phyloP scores from a whole-genome alignment of 2,113 vertebrate species.

The Rhombomys opimus region DNA sequence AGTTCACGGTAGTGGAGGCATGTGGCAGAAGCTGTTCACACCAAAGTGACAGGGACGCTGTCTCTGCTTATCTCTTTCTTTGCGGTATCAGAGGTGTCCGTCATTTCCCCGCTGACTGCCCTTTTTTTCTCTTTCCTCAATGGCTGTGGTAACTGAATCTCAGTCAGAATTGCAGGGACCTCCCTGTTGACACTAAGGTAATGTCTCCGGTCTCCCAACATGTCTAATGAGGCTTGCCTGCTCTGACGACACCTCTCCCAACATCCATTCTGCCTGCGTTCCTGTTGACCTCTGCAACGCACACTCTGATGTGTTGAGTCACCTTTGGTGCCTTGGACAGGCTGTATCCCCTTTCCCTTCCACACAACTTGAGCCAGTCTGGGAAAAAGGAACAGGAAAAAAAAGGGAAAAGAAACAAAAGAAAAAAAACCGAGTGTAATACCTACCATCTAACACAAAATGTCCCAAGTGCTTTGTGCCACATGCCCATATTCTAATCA shows the following conservation, averaged over 20 bases:
- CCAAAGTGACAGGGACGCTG: neutral
- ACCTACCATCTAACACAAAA: neutral
- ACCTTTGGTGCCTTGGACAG: neutral
- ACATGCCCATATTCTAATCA: neutral
- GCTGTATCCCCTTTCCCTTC: neutral
- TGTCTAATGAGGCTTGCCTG: neutral
- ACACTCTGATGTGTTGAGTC: neutral
- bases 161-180: neutral
- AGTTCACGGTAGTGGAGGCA: neutral
- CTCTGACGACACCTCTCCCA: neutral
- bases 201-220: neutral
- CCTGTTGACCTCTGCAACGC: neutral
- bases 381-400: neutral
- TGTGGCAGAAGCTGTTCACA: neutral
- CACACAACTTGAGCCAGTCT: neutral
- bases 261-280: neutral
- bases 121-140: neutral
- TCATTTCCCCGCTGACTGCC: neutral
- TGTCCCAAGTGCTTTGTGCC: neutral
- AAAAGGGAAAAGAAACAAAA: neutral
- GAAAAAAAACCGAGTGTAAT: neutral
- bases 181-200: neutral
- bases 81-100: neutral
- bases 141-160: neutral
- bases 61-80: neutral